Percentiles rank a stretch among this genome's conserved stretches.
Evolutionary conservation across 2,113 vertebrate genomes (phyloP).

Genomic region (Astur gentilis): DNA sequence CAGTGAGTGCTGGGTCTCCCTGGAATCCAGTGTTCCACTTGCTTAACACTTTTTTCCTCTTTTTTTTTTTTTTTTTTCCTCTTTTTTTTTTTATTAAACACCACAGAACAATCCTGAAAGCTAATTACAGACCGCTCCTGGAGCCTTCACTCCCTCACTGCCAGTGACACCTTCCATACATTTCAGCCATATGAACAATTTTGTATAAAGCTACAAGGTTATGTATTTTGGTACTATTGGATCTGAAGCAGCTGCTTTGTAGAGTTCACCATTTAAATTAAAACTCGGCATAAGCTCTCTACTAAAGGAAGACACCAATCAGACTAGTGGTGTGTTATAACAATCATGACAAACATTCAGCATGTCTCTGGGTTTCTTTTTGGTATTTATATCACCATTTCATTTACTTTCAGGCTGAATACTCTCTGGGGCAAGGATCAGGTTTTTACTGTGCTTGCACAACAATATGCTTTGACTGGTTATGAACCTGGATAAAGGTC

Average conservation of each 20-base stretch:
- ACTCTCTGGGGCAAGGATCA: not conserved
- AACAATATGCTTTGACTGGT: not conserved
- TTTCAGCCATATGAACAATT: not conserved
- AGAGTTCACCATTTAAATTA: not conserved
- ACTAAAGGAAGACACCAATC: not conserved
- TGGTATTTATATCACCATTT: not conserved
- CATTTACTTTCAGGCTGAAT: not conserved
- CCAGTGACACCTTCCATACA: not conserved
- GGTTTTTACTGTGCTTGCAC: not conserved
- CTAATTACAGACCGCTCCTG: not conserved
- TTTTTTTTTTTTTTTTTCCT: not conserved
- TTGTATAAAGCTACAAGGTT: not conserved
- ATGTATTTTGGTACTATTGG: not conserved
- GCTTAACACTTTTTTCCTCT: not conserved
- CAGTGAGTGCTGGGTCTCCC: not conserved
- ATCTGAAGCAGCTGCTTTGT: not conserved
- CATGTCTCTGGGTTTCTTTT: not conserved
- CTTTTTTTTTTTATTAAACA: not conserved
- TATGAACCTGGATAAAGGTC: slow-evolving; percentile 3
- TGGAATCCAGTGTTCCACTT: not conserved
- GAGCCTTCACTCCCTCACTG: not conserved
- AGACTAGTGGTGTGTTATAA: not conserved
- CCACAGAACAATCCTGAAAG: not conserved
- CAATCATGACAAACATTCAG: not conserved
- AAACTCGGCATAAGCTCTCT: not conserved